Evolutionary conservation across 1,140 invertebrate genomes (phyloP).

Genomic region (Cepaea nemoralis): DNA sequence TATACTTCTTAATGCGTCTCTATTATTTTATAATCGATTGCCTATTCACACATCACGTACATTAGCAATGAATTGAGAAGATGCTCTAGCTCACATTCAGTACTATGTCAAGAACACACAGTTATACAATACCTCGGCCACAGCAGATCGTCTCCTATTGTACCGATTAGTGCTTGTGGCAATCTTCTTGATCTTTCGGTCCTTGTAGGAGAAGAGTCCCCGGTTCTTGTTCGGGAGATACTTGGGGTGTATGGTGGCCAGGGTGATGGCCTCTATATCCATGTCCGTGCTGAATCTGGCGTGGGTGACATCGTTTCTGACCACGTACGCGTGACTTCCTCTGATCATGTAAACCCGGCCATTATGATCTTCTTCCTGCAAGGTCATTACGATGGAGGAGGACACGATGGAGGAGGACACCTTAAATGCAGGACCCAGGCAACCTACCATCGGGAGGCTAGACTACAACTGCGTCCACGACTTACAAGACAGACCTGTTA

Average conservation of each 20-base stretch:
- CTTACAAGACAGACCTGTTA: no score
- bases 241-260: constrained; percentile 32
- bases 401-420: neutral
- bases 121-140: constrained; percentile 53
- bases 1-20: no score
- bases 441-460: neutral
- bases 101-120: neutral
- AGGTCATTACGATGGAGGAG: neutral
- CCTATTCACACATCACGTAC: no score
- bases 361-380: constrained; percentile 2
- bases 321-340: constrained; percentile 13
- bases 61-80: no score
- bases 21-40: no score
- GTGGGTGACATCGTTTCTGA: neutral
- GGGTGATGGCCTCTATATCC: neutral
- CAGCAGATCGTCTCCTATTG: constrained; percentile 53
- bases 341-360: constrained; percentile 3
- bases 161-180: constrained; percentile 47
- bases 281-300: neutral
- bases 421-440: neutral
- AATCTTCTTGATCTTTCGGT: constrained; percentile 49
- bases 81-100: no score
- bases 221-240: constrained; percentile 12
- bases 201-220: constrained; percentile 35
- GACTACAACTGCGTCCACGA: no score